Evolutionary conservation across 2,888 invertebrate genomes (phyloP).

Genomic region (Lysandra bellargus): DNA sequence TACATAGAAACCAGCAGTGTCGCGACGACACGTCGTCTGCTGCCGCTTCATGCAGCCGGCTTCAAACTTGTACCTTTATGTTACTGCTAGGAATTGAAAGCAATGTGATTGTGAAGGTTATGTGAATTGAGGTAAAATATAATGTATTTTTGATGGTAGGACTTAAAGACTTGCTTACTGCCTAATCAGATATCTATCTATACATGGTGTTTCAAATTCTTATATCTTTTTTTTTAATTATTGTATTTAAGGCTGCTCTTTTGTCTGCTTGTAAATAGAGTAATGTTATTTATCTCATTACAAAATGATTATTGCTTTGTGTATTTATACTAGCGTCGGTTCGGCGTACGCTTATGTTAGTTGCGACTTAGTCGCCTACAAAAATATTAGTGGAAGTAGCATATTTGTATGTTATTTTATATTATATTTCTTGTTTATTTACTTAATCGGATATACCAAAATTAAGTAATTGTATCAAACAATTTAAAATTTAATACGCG

Average conservation of each 20-base stretch:
- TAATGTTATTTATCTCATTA: not conserved
- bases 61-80: too few relatives aligned
- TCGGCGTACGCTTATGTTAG: not conserved
- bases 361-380: not conserved
- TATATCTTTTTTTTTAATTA: not conserved
- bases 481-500: not conserved
- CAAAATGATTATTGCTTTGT: not conserved
- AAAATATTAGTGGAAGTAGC: not conserved
- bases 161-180: not conserved
- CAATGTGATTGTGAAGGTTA: not conserved
- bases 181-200: not conserved
- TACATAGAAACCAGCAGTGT: too few relatives aligned
- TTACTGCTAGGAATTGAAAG: slow-evolving; percentile 18
- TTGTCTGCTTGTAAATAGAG: not conserved
- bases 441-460: not conserved
- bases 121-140: not conserved
- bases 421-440: not conserved
- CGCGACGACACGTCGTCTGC: too few relatives aligned
- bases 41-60: too few relatives aligned
- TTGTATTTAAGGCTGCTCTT: not conserved
- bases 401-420: not conserved
- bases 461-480: not conserved
- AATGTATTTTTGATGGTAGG: not conserved
- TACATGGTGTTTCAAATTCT: not conserved
- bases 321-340: not conserved